Conservation (phyloP, 2,888 invertebrate genomes). For the Ganaspis brasiliensis region DNA sequence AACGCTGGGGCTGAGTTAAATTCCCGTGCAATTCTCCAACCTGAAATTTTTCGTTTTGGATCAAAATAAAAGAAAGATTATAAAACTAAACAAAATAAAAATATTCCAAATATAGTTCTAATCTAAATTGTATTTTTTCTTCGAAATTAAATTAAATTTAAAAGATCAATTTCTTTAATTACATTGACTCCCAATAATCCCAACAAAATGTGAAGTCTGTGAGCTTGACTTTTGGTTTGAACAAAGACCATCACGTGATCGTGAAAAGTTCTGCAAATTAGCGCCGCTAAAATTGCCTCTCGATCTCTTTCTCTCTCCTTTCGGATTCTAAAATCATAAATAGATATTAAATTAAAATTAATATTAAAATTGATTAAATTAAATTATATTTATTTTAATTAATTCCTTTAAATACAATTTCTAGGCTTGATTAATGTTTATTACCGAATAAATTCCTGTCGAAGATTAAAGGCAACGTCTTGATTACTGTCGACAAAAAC, state of each 20-base stretch:
- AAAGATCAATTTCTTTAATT: conserved; percentile 68
- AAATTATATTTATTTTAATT: no score
- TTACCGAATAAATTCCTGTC: conserved; percentile 96
- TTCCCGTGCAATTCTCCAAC: conserved; percentile 97
- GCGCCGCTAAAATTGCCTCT: conserved; percentile 92
- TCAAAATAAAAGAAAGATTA: neutral
- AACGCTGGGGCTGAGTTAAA: conserved; percentile 95
- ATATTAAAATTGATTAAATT: no score
- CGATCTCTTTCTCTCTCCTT: conserved; percentile 94
- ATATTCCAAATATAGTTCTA: neutral
- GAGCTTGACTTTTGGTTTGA: conserved; percentile 97
- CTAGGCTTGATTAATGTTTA: no score
- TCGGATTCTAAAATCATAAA: conserved; percentile 87
- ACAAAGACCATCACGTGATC: conserved; percentile 97
- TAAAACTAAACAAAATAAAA: no score
- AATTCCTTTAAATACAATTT: no score
- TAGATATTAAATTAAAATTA: no score
- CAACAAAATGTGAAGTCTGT: conserved; percentile 94
- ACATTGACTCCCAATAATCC: conserved; percentile 94
- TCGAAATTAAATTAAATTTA: neutral
- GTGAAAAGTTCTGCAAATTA: conserved; percentile 93
- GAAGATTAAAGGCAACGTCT: conserved; percentile 96
- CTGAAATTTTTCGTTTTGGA: conserved; percentile 64
- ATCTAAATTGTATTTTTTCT: neutral
- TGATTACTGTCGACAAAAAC: conserved; percentile 98